A percentile compares a stretch with the other conserved stretches of the same genome.
phyloP scores from a whole-genome alignment of 2,113 vertebrate genomes.

The Larimichthys crocea region DNA sequence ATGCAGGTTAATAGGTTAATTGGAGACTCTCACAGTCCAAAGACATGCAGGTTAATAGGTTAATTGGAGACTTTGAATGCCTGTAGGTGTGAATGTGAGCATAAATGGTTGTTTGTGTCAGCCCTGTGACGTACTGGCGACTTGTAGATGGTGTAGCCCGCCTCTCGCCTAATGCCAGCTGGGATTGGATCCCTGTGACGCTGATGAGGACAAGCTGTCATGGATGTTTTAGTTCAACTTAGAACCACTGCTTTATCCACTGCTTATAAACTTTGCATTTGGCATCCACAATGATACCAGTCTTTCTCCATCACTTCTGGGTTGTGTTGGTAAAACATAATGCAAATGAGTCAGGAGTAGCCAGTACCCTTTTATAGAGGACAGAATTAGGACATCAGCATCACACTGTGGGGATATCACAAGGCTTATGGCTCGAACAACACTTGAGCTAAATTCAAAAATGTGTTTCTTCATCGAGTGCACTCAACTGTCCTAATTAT shows the following conservation, averaged over 20 bases:
- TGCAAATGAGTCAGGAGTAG: slow-evolving; percentile 21
- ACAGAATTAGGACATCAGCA: slow-evolving; percentile 58
- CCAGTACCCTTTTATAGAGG: slow-evolving; percentile 12
- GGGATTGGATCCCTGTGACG: too few species aligned
- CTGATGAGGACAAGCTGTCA: too few species aligned
- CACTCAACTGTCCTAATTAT: slow-evolving; percentile 59
- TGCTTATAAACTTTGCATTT: not conserved
- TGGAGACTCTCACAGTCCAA: too few species aligned
- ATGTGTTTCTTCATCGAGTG: slow-evolving; percentile 51
- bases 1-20: too few species aligned
- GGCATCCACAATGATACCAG: not conserved
- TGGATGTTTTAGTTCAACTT: not conserved
- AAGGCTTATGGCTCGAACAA: slow-evolving; percentile 42
- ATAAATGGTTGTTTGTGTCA: too few species aligned
- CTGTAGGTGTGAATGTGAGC: too few species aligned
- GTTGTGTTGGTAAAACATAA: slow-evolving; percentile 21
- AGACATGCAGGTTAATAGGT: too few species aligned
- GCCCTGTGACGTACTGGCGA: too few species aligned
- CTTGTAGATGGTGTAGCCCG: too few species aligned
- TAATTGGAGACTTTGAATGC: too few species aligned
- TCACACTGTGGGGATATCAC: slow-evolving; percentile 44
- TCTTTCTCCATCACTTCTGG: not conserved
- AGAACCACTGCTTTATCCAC: not conserved
- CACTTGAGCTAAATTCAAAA: slow-evolving; percentile 56
- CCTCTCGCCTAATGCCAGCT: too few species aligned